Evolutionary conservation across 2,888 invertebrate species (phyloP).

Genomic region (Synergus itoensis): DNA sequence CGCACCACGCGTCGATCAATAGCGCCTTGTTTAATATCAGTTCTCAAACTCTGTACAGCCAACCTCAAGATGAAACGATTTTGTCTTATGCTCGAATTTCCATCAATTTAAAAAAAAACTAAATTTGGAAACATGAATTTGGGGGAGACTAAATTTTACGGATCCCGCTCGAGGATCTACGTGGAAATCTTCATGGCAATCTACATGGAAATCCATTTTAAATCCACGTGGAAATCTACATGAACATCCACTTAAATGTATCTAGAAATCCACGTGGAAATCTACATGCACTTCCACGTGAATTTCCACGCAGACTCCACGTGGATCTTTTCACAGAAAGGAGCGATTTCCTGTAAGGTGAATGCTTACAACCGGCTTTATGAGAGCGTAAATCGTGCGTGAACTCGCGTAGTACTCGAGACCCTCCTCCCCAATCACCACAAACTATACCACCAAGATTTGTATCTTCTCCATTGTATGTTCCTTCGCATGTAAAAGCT

Average conservation of each 20-base stretch:
- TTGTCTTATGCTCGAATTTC: neutral
- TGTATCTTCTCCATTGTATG: slow-evolving; percentile 23
- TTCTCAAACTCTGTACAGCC: slow-evolving; percentile 73
- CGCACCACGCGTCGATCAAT: slow-evolving; percentile 75
- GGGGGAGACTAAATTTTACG: neutral
- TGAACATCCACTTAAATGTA: no score
- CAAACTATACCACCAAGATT: slow-evolving; percentile 25
- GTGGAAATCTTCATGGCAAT: no score
- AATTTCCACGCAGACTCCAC: no score
- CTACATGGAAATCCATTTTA: no score
- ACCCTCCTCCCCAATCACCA: slow-evolving; percentile 8
- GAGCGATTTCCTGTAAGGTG: slow-evolving; percentile 15
- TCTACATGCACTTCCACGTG: no score
- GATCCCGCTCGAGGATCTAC: neutral
- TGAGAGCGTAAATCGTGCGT: slow-evolving; percentile 36
- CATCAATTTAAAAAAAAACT: neutral
- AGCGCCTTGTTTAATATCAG: slow-evolving; percentile 77
- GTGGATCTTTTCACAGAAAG: neutral
- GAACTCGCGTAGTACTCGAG: slow-evolving; percentile 2
- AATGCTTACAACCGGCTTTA: slow-evolving; percentile 19
- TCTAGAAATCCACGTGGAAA: no score
- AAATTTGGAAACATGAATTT: neutral
- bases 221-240: no score
- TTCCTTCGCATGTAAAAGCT: slow-evolving; percentile 15
- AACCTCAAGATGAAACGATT: slow-evolving; percentile 61